Conservation (phyloP, 2,113 vertebrate genomes). For the Ramphastos sulfuratus region DNA sequence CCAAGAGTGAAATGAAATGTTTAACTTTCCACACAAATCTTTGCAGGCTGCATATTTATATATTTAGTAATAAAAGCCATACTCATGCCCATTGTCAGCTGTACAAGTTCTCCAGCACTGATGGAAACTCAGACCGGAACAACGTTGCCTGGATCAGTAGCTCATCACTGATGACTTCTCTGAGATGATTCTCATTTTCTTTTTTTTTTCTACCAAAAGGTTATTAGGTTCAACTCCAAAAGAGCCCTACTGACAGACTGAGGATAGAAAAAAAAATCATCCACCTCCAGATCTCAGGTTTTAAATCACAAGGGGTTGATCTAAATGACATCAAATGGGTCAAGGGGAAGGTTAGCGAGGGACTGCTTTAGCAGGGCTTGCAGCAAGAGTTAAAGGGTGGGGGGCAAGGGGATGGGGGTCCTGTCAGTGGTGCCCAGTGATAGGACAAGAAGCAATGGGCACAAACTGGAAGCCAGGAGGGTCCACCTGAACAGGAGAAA, state of each 20-base stretch:
- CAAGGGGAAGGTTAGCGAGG: too few relatives aligned
- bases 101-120: not conserved
- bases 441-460: too few relatives aligned
- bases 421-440: too few relatives aligned
- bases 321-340: too few relatives aligned
- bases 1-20: slow-evolving; percentile 45
- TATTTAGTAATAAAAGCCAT: slow-evolving; percentile 54
- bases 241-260: not conserved
- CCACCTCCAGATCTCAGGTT: not conserved
- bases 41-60: slow-evolving; percentile 51
- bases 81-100: slow-evolving; percentile 27
- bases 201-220: not conserved
- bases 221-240: not conserved
- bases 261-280: not conserved
- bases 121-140: slow-evolving; percentile 35
- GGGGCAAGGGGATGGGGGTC: too few relatives aligned
- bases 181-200: not conserved
- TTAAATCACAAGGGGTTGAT: not conserved
- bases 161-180: not conserved
- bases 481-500: too few relatives aligned
- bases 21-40: slow-evolving; percentile 46
- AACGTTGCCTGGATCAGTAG: not conserved
- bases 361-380: too few relatives aligned
- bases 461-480: too few relatives aligned
- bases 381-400: too few relatives aligned